phyloP scores from a whole-genome alignment of 2,113 vertebrate genomes.

The Gymnocephalus cernua region DNA sequence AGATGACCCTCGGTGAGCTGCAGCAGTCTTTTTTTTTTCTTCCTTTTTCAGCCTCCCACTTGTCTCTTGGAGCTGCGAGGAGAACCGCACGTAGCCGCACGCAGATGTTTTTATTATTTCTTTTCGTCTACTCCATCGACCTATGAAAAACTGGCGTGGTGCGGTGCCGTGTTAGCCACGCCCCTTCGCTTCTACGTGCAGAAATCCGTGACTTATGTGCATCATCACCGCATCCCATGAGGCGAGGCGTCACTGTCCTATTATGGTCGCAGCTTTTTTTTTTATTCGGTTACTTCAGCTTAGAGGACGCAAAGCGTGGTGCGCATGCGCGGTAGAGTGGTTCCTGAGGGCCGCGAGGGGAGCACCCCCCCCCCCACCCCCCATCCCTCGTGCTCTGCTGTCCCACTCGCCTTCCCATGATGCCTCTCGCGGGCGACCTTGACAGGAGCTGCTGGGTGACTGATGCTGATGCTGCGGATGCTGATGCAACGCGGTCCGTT shows the following conservation, averaged over 20 bases:
- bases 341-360: not conserved
- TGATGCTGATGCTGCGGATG: constrained; percentile 67
- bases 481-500: constrained; percentile 61
- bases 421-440: constrained; percentile 79
- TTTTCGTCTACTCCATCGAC: constrained; percentile 1
- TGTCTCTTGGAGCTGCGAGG: constrained; percentile 47
- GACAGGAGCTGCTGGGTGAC: constrained; percentile 42
- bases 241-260: constrained; percentile 20
- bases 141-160: constrained; percentile 38
- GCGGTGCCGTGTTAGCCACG: constrained; percentile 34
- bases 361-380: not conserved
- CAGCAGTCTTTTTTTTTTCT: not conserved
- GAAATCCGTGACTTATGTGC: constrained; percentile 12
- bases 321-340: constrained; percentile 33
- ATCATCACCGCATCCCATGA: constrained; percentile 35
- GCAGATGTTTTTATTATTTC: constrained; percentile 25
- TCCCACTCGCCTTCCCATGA: constrained; percentile 65
- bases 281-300: constrained; percentile 41
- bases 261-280: constrained; percentile 12
- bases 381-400: not conserved
- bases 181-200: constrained; percentile 42
- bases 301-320: not conserved
- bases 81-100: constrained; percentile 70
- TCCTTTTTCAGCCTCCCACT: not conserved
- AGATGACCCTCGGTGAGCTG: not conserved